These are phyloP conservation scores for Anarhynchus alexandrinus DNA, from an alignment of 2,113 vertebrate species.

Conservation along the genomic window DNA sequence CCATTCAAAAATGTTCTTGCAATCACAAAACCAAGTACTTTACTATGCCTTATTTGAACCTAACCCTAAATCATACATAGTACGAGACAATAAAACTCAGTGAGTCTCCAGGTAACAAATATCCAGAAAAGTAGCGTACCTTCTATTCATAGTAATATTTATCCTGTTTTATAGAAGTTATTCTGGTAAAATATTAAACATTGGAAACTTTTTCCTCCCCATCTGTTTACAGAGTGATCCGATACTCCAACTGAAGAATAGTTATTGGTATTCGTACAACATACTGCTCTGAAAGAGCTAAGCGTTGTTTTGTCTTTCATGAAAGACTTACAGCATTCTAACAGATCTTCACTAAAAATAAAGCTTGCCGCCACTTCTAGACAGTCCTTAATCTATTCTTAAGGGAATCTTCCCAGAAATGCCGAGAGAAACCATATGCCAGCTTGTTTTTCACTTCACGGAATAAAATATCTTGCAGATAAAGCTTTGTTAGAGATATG, in stretches of 20 bases:
- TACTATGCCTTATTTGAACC: neutral
- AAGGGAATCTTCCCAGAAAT: neutral
- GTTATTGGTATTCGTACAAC: neutral
- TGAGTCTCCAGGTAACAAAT: neutral
- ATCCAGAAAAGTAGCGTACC: neutral
- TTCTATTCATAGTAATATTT: neutral
- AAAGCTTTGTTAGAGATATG: neutral
- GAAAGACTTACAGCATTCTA: neutral
- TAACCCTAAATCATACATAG: neutral
- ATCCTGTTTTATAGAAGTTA: neutral
- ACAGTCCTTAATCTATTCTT: neutral
- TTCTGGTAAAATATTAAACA: neutral
- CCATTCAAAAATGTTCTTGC: neutral
- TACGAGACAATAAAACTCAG: neutral
- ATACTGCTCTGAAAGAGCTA: neutral
- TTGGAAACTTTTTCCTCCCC: neutral
- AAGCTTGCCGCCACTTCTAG: neutral
- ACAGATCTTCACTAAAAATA: neutral
- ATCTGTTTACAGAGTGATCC: neutral
- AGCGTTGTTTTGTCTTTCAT: neutral
- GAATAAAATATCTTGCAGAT: neutral
- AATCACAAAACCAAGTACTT: neutral
- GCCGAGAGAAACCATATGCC: neutral
- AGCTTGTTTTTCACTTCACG: neutral
- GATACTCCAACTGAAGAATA: neutral